Evolutionary conservation across 1,140 invertebrate species (phyloP), one percentile per base, ranked within the genome.

Genomic region (Cheumatopsyche charites): DNA sequence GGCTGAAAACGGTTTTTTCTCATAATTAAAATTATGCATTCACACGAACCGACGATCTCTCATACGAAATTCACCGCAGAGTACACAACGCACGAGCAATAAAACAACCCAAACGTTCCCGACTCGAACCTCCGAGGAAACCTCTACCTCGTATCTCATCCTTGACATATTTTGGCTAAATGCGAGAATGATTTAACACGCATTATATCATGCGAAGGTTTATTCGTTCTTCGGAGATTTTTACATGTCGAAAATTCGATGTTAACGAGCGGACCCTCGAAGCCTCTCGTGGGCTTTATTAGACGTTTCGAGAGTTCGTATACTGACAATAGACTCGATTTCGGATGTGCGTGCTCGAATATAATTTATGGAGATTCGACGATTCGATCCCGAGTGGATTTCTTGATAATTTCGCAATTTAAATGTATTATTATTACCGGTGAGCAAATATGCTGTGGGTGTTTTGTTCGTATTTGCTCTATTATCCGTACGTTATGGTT

Each of bases 221-320:
- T 52, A 55, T 58, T 13, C 21, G 7, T 12, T 25, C 55, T 19
- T 25, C 13, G 21, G 55, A 25, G 13, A 58, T 58, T 58, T 12
- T 26, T 58, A 58, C 23, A 19, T 19, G 19, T 58, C 25, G 19
- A 25, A 58, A 58, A 58, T 23, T 58, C 55, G 19, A 23, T 25
- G 55, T 58, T 58, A 58, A 58, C 55, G 25, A 58, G 55, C 17
- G 21, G 12, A 23, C 43, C 43, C 55, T 7, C 55, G 55, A 58
- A 58, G 12, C 23, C 55, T 26, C 55, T 9, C 5, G 7, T 3
- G 55, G 21, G 21, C 7, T 25, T 23, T 23, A 58, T 58, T 58
- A 58, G 55, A 58, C 21, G 19, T 17, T 17, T 5, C 29, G 29
- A 36, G 29, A 36, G 9, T 9, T 36, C 29, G 29, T 36, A 9